A percentile compares a stretch with the other conserved stretches of the same genome.
Evolutionary conservation across 1,140 invertebrate species (phyloP).

Genomic region (Zaprionus nigranus): DNA sequence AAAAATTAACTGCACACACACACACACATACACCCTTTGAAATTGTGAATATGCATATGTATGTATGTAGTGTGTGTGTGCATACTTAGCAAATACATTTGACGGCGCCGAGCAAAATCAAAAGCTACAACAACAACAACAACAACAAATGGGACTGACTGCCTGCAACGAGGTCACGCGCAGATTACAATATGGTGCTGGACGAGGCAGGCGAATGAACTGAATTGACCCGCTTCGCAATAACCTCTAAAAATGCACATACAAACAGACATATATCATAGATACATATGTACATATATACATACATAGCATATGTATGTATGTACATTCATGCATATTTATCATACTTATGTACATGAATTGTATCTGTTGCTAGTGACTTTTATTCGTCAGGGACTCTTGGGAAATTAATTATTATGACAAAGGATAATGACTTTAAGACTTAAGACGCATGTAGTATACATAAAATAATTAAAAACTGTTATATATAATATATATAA

Average conservation of each 20-base stretch:
- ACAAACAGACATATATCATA: too few relatives aligned
- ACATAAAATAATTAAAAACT: neutral
- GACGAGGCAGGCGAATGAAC: conserved; percentile 78
- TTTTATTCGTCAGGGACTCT: neutral
- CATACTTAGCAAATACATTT: conserved; percentile 52
- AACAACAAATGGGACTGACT: conserved; percentile 39
- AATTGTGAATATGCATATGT: conserved; percentile 4
- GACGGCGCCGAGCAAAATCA: conserved; percentile 38
- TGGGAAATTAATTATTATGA: neutral
- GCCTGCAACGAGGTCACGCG: conserved; percentile 79
- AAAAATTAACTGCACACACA: conserved; percentile 56
- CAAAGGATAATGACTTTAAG: neutral
- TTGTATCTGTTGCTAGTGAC: too few relatives aligned
- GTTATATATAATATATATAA: neutral
- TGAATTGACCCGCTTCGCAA: conserved; percentile 80
- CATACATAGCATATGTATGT: neutral
- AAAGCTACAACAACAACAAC: conserved; percentile 18
- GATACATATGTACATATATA: neutral
- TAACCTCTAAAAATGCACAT: conserved; percentile 75
- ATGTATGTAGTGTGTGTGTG: neutral
- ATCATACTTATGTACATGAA: too few relatives aligned
- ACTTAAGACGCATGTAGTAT: too few relatives aligned
- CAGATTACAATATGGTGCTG: conserved; percentile 72
- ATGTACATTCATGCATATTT: too few relatives aligned
- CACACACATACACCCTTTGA: conserved; percentile 16